phyloP scores from a whole-genome alignment of 2,113 vertebrate genomes.

The Poeciliopsis prolifica region DNA sequence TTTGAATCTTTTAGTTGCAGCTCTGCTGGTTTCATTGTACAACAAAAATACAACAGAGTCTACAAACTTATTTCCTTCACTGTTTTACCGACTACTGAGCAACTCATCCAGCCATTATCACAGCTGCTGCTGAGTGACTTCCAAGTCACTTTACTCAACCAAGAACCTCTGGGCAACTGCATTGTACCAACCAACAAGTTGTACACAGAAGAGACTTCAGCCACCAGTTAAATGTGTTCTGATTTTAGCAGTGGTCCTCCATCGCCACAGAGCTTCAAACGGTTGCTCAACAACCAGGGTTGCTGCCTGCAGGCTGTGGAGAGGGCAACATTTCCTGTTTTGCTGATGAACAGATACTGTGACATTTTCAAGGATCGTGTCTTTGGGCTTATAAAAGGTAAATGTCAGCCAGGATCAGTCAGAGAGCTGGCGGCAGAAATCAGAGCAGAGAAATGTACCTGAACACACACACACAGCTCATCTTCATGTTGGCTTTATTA shows the following conservation, averaged over 20 bases:
- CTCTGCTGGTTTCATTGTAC: too few relatives aligned
- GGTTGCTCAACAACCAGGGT: background rate
- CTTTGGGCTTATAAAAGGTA: constrained; percentile 13
- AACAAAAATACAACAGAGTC: background rate
- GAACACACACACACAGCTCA: background rate
- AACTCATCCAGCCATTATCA: background rate
- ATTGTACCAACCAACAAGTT: background rate
- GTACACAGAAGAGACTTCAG: background rate
- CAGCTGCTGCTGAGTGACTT: background rate
- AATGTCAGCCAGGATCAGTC: constrained; percentile 26
- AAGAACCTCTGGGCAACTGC: background rate
- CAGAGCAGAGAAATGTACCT: constrained; percentile 16
- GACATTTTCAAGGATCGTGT: constrained; percentile 14
- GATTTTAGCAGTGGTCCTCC: background rate
- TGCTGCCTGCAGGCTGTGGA: background rate
- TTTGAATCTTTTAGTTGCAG: too few relatives aligned
- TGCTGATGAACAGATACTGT: constrained; percentile 9
- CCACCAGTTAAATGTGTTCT: background rate
- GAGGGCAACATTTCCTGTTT: background rate
- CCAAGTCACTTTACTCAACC: background rate
- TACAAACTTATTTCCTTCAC: background rate
- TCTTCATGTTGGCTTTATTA: background rate
- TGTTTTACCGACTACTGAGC: too few relatives aligned
- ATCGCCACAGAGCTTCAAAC: background rate
- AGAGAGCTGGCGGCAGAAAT: constrained; percentile 12